Conservation (phyloP, 2,797 vertebrate species). For the Loris lydekkerianus region DNA sequence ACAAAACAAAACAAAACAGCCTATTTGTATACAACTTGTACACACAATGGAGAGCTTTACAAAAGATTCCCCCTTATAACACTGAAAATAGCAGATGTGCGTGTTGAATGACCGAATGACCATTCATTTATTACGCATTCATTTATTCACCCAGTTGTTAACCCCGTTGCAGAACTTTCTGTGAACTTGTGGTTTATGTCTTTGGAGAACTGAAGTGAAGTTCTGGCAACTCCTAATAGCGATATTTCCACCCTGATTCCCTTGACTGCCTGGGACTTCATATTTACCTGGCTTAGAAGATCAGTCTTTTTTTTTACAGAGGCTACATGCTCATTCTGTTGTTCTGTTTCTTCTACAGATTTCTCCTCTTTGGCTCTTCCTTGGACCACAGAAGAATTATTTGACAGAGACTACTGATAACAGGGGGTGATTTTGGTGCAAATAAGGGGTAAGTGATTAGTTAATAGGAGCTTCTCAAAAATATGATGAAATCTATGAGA, state of each 20-base stretch:
- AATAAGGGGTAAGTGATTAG: background rate
- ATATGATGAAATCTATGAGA: background rate
- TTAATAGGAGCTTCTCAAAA: constrained; percentile 47
- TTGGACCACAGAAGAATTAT: constrained; percentile 17
- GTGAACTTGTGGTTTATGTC: background rate
- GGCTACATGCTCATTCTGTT: background rate
- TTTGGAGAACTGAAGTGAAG: constrained; percentile 19
- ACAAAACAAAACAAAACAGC: background rate
- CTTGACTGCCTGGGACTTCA: background rate
- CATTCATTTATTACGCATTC: background rate
- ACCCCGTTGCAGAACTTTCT: background rate
- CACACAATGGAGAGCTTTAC: background rate
- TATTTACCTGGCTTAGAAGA: background rate
- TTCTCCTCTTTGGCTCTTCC: background rate
- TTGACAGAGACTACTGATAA: background rate
- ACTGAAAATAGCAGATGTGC: background rate
- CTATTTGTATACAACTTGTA: background rate
- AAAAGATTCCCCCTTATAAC: background rate
- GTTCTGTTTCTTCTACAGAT: background rate
- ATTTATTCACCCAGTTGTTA: background rate
- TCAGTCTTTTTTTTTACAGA: background rate
- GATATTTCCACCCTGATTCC: background rate
- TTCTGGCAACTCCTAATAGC: background rate
- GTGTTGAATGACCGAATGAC: constrained; percentile 26
- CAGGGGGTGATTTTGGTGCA: background rate